Base-by-base conservation (phyloP, 2,113 vertebrate species). In the Semnopithecus entellus region DNA sequence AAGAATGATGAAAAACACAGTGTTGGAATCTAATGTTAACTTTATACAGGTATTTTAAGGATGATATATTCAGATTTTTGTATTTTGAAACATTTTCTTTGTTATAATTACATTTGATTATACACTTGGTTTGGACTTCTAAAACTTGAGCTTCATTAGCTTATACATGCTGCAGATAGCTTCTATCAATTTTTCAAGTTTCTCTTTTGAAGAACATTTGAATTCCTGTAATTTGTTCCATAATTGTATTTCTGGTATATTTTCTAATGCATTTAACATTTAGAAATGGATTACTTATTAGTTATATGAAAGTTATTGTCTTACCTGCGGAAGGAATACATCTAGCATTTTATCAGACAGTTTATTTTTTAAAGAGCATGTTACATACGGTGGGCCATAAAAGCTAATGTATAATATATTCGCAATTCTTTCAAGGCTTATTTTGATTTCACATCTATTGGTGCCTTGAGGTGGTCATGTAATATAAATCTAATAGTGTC, bases 131-230 rank as follows among this genome's bases (percentile, higher is more conserved):
- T 92, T 96, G n/a, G 25, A 82, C n/a, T 83, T 97, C 50, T n/a
- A 85, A 79, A 88, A 88, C 35, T 43, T 92, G 59, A 94, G 7
- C 1, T 90, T 75, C 32, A 57, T 91, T 96, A 83, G 52, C 25
- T 95, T 82, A 23, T 86, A 64, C 11, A 27, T 93, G 66, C 80
- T 61, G 10, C 30, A 70, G 17, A 79, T 89, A 79, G n/a, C 76
- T 80, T 85, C 61, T 95, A 22, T 48, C 40, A 82, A 2, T 91
- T 89, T 90, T 88, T 95, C 48, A 83, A 45, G 48, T 95, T 89
- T 93, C n/a, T 94, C 82, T 94, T 94, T 93, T 88, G 61, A 95
- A 94, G 52, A 97, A 95, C 75, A 76, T 93, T 97, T 93, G 75
- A 84, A 59, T 97, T 89, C 76, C 25, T 96, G 43, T 59, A 93